These are phyloP conservation scores for Chesias legatella DNA, from an alignment of 2,888 invertebrate species.

Conservation along the genomic window DNA sequence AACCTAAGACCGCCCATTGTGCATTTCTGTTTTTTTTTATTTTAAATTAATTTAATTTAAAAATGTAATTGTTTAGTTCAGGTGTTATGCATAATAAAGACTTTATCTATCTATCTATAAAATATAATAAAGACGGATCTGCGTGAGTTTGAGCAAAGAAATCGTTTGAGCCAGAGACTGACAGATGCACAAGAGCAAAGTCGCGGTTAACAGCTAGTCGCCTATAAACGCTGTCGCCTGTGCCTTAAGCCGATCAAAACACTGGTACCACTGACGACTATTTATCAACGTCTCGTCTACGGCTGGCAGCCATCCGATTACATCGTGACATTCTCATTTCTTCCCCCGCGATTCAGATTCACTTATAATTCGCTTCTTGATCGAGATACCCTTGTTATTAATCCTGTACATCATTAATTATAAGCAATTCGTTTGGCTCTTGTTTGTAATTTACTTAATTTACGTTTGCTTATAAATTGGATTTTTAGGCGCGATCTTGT, in stretches of 20 bases:
- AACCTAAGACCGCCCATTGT: too few species aligned
- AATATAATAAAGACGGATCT: too few species aligned
- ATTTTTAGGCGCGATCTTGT: background rate
- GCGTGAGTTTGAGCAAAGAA: too few species aligned
- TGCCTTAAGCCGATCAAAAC: constrained; percentile 21
- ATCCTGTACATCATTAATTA: constrained; percentile 70
- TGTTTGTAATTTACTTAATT: constrained; percentile 13
- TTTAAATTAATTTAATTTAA: too few species aligned
- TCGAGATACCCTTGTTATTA: constrained; percentile 55
- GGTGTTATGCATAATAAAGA: too few species aligned
- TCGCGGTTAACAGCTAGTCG: too few species aligned
- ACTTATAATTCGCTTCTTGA: constrained; percentile 74
- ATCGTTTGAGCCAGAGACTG: too few species aligned
- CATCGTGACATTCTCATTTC: constrained; percentile 72
- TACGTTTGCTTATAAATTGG: constrained; percentile 1
- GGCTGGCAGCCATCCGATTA: constrained; percentile 67
- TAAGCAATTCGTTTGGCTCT: constrained; percentile 31
- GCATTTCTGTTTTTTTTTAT: too few species aligned
- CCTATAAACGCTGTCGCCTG: constrained; percentile 11
- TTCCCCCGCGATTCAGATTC: constrained; percentile 50
- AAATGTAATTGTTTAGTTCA: too few species aligned
- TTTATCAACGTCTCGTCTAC: constrained; percentile 68
- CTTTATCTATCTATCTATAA: too few species aligned
- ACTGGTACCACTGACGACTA: constrained; percentile 46
- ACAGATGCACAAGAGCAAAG: too few species aligned